Evolutionary conservation across 2,888 invertebrate species (phyloP).

Genomic region (Masnerella sp.): DNA sequence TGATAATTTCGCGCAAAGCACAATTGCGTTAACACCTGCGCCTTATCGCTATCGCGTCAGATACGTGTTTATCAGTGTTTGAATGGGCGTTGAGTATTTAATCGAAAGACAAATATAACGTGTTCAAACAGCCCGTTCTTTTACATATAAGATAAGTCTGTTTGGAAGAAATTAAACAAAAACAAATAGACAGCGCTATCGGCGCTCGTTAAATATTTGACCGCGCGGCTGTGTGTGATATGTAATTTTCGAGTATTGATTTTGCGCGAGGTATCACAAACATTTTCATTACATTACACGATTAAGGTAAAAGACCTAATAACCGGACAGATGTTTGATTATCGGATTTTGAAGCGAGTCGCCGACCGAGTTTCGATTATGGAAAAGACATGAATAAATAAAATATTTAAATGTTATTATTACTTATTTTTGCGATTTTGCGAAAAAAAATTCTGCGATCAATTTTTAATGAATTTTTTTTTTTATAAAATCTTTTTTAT

Average conservation of each 20-base stretch:
- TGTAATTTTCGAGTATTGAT: conserved; percentile 46
- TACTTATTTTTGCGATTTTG: too few species aligned
- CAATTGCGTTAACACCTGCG: conserved; percentile 27
- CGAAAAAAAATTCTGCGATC: too few species aligned
- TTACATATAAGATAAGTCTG: conserved; percentile 41
- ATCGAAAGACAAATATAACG: conserved; percentile 40
- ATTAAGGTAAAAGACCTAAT: conserved; percentile 46
- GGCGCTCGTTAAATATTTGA: conserved; percentile 43
- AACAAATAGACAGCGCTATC: conserved; percentile 46
- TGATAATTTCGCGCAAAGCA: conserved; percentile 21
- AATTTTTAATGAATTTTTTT: too few species aligned
- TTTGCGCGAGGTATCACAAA: conserved; percentile 37
- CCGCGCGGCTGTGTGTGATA: conserved; percentile 31
- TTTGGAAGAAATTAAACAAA: conserved; percentile 47
- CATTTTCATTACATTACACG: conserved; percentile 47
- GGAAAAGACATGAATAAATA: too few species aligned
- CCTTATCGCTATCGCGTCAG: conserved; percentile 15
- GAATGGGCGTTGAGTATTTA: conserved; percentile 49
- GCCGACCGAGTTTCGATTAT: too few species aligned
- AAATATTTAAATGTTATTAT: too few species aligned
- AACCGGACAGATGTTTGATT: conserved; percentile 36
- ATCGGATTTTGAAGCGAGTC: conserved; percentile 16
- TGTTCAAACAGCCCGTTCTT: conserved; percentile 46
- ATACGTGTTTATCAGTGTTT: conserved; percentile 36
- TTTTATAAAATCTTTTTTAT: too few species aligned